Base-by-base conservation (phyloP, 30 jellyfish, hydroid and myxozoan genomes). In the Rhopilema esculentum region DNA sequence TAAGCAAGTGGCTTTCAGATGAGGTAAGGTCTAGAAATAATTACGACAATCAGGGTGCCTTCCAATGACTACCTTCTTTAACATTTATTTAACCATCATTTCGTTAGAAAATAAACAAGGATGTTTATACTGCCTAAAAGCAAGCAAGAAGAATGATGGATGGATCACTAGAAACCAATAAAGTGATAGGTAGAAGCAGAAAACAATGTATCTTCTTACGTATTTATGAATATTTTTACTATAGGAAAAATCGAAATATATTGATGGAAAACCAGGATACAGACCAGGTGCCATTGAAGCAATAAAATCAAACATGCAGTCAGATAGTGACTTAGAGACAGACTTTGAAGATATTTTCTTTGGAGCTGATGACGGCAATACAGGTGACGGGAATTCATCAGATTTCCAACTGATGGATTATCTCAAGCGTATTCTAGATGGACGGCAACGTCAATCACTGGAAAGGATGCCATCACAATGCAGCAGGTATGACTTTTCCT, bases 301-400 rank as follows among this genome's bases (percentile, higher is more conserved):
- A 40, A 6, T 40, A 2, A 40, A 40, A 12, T 40, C 57, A 40
- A 40, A 40, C 57, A 40, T 40, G 57, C 57, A 40, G 57, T 40
- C 57, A 40, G 57, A 12, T 12, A 40, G 9, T 40, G 57, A 7
- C 20, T 1, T 19, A 22, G 31, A 30, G 69, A 26, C 1, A 16
- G 52, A 66, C 25, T 16, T 67, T 40, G 82, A 65, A 49, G 82
- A 40, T 0, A 27, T 80, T 61, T 49, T 80, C 50, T 25, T 66
- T 31, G 90, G 73, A 17, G 51, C 23, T 25, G 69, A 27, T 18
- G 18, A 79, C 27, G 70, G 40, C 62, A 24, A 64, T 0, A 52
- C 57, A 2, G 12, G 57, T 6, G 6, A 40, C 57, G 12, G 12
- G 6, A 40, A 12, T 6, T 40, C 57, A 2, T 12, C 57, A 40